phyloP scores from a whole-genome alignment of 2,888 invertebrate species.

The Tyria jacobaeae region DNA sequence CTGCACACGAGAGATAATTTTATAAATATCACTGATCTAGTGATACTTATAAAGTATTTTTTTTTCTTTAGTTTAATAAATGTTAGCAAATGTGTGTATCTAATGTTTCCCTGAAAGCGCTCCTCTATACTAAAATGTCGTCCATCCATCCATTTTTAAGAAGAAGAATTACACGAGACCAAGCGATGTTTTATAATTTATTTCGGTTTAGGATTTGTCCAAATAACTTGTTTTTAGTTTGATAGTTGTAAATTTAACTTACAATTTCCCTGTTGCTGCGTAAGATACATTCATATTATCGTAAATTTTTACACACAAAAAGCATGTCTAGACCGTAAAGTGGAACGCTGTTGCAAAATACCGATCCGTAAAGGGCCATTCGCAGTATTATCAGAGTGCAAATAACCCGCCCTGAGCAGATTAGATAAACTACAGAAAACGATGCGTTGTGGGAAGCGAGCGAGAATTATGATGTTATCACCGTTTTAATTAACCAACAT shows the following conservation, averaged over 20 bases:
- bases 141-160: too few species aligned
- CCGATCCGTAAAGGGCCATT: conserved; percentile 75
- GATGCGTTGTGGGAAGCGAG: conserved; percentile 68
- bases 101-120: not conserved
- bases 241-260: not conserved
- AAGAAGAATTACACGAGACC: not conserved
- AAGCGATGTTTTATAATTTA: not conserved
- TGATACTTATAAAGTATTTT: too few species aligned
- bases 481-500: conserved; percentile 56
- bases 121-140: too few species aligned
- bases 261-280: not conserved
- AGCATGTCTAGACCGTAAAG: conserved; percentile 37
- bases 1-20: not conserved
- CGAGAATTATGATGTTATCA: conserved; percentile 58
- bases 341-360: conserved; percentile 66
- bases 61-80: too few species aligned
- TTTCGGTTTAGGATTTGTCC: not conserved
- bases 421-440: conserved; percentile 80
- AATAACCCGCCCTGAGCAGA: conserved; percentile 80
- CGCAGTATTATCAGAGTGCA: conserved; percentile 79
- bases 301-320: conserved; percentile 30
- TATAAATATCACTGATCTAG: too few species aligned
- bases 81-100: too few species aligned
- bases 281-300: not conserved
- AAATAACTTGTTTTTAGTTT: not conserved